phyloP scores from a whole-genome alignment of 2,888 invertebrate genomes.

The Pyrrhosoma nymphula region DNA sequence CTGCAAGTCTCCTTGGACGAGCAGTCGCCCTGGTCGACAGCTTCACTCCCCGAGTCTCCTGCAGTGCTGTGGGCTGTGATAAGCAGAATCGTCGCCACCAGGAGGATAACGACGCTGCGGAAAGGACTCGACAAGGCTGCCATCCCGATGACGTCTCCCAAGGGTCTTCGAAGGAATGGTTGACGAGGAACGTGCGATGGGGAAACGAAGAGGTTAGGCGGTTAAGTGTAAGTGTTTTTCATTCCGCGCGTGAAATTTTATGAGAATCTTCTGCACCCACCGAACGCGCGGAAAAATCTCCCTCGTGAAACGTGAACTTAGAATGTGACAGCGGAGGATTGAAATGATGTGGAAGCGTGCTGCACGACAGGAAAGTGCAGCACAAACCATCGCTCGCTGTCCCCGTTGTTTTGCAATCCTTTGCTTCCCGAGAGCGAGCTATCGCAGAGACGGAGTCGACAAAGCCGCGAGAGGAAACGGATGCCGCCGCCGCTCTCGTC shows the following conservation, averaged over 20 bases:
- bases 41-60: neutral
- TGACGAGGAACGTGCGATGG: neutral
- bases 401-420: neutral
- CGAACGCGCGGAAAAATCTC: neutral
- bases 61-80: neutral
- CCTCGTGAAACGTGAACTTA: neutral
- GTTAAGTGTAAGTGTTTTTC: neutral
- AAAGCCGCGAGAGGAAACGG: neutral
- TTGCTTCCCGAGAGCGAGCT: neutral
- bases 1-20: constrained; percentile 77
- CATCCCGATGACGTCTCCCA: neutral
- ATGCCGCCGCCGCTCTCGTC: neutral
- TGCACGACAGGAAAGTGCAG: neutral
- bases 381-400: neutral
- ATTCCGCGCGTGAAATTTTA: neutral
- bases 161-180: neutral
- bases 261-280: neutral
- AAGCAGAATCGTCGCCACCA: neutral
- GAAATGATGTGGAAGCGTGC: neutral
- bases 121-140: neutral
- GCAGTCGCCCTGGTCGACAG: constrained; percentile 74
- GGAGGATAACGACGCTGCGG: neutral
- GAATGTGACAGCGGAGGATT: neutral
- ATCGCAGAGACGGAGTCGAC: neutral
- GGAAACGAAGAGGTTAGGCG: too few species aligned